Conservation (phyloP, 2,797 vertebrate species). For the Hypotaenidia philippensis region DNA sequence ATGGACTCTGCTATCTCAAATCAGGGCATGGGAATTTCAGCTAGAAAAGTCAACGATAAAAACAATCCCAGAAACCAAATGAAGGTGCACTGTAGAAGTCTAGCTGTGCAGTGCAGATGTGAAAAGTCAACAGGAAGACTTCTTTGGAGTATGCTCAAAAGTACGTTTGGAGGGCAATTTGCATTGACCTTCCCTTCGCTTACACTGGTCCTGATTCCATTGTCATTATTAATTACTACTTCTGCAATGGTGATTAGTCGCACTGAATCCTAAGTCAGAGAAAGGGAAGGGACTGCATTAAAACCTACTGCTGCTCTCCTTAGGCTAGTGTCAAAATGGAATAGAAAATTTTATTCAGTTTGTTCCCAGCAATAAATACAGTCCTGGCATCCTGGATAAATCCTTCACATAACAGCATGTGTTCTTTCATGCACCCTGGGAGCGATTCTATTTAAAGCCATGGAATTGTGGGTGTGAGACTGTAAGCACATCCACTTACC, state of each 20-base stretch:
- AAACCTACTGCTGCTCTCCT: background rate
- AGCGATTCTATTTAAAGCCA: conserved; percentile 57
- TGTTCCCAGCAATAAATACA: conserved; percentile 60
- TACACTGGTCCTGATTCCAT: background rate
- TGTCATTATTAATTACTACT: background rate
- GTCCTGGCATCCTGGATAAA: conserved; percentile 51
- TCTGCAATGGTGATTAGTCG: background rate
- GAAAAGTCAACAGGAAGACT: background rate
- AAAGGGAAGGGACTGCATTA: background rate
- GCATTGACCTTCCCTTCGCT: background rate
- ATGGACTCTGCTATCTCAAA: background rate
- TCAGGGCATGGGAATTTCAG: background rate
- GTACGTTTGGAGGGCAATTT: background rate
- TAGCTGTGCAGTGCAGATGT: background rate
- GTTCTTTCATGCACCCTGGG: conserved; percentile 57
- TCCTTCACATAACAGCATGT: conserved; percentile 42
- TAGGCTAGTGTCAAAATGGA: conserved; percentile 48
- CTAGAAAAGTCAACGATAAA: background rate
- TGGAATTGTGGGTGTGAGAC: conserved; percentile 63
- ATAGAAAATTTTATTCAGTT: conserved; percentile 57
- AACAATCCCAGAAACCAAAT: background rate
- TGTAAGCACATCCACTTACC: conserved; percentile 60
- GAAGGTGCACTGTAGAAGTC: background rate
- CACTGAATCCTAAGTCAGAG: background rate
- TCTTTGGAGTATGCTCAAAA: background rate